Conservation (phyloP, 2,797 vertebrate genomes). For the Falco naumanni region DNA sequence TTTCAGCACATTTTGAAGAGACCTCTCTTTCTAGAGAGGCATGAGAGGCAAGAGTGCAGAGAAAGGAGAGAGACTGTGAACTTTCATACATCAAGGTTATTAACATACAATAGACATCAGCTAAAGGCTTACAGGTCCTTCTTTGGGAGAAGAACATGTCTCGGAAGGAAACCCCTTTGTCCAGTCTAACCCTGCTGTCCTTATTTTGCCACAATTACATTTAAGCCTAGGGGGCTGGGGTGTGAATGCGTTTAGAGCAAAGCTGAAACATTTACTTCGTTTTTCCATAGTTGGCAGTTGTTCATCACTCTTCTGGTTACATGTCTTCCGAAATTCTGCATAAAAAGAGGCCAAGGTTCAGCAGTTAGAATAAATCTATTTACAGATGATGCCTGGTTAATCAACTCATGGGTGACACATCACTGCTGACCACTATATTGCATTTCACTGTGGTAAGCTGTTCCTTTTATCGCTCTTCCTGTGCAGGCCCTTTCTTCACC, state of each 20-base stretch:
- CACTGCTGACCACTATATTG: conserved; percentile 16
- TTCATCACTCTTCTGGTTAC: neutral
- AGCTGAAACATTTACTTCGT: neutral
- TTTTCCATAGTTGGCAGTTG: neutral
- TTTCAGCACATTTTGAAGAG: neutral
- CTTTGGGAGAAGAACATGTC: neutral
- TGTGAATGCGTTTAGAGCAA: neutral
- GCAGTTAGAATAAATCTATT: conserved; percentile 10
- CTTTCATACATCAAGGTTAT: neutral
- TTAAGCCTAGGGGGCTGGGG: neutral
- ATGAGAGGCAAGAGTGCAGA: neutral
- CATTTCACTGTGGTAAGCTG: neutral
- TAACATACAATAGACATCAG: neutral
- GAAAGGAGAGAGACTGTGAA: neutral
- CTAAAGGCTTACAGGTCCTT: neutral
- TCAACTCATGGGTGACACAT: neutral
- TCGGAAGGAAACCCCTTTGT: neutral
- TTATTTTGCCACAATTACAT: neutral
- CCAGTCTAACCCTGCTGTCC: neutral
- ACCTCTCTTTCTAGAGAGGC: neutral
- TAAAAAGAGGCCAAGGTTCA: conserved; percentile 5
- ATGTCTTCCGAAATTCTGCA: neutral
- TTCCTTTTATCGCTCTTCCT: neutral
- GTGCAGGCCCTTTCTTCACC: neutral
- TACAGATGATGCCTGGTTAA: conserved; percentile 49